A percentile compares a stretch with the other conserved stretches of the same genome.
Evolutionary conservation across 2,797 vertebrate genomes (phyloP).

Genomic region (Masticophis lateralis): DNA sequence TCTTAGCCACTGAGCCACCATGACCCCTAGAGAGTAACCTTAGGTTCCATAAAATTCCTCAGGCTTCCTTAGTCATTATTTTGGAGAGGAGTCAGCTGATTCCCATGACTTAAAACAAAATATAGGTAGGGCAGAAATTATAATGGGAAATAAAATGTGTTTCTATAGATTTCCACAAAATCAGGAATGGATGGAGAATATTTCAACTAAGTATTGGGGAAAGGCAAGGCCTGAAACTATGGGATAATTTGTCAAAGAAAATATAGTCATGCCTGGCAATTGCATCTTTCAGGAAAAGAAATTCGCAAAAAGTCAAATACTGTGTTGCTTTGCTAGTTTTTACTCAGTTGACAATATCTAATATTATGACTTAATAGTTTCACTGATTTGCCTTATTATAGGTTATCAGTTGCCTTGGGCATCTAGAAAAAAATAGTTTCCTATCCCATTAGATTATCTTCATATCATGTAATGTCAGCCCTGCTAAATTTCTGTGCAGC

Average conservation of each 20-base stretch:
- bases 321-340: not conserved
- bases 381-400: not conserved
- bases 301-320: not conserved
- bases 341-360: not conserved
- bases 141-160: not conserved
- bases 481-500: not conserved
- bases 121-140: not conserved
- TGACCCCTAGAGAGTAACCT: not conserved
- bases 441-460: not conserved
- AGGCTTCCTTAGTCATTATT: not conserved
- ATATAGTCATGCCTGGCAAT: not conserved
- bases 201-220: not conserved
- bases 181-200: not conserved
- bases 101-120: not conserved
- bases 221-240: not conserved
- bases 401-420: not conserved
- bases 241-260: not conserved
- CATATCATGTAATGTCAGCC: not conserved
- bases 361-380: not conserved
- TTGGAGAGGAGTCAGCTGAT: not conserved
- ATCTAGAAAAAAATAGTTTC: not conserved
- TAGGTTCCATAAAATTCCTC: not conserved
- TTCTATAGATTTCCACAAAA: not conserved
- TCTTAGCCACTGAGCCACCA: too few species aligned
- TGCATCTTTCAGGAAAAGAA: not conserved